These are phyloP conservation scores for Marisa cornuarietis DNA, from an alignment of 1,140 invertebrate species.

Conservation along the genomic window DNA sequence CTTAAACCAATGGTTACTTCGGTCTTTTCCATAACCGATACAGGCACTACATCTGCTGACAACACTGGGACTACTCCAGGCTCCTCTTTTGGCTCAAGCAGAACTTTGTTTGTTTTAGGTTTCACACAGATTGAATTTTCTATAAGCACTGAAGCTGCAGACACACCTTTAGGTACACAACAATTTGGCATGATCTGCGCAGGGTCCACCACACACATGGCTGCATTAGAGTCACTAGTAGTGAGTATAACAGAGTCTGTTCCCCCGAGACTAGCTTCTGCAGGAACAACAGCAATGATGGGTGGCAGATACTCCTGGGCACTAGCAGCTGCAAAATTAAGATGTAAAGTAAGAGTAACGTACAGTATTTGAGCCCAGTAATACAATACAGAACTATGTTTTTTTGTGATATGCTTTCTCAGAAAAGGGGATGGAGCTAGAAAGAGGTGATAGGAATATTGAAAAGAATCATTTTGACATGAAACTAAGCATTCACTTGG, in stretches of 20 bases:
- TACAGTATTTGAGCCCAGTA: neutral
- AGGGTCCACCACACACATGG: slow-evolving; percentile 1
- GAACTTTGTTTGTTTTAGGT: neutral
- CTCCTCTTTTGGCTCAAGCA: slow-evolving; percentile 17
- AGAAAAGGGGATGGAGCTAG: no score
- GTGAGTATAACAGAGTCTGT: neutral
- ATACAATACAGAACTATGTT: neutral
- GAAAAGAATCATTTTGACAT: no score
- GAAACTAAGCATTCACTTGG: no score
- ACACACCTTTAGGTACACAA: slow-evolving; percentile 5
- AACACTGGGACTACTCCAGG: neutral
- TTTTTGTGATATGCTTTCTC: neutral
- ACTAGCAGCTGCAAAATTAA: neutral
- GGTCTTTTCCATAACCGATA: neutral
- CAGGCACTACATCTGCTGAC: neutral
- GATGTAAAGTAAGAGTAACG: no score
- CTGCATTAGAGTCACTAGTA: neutral
- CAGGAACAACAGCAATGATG: neutral
- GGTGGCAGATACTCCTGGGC: slow-evolving; percentile 1
- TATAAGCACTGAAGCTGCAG: neutral
- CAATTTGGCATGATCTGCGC: neutral
- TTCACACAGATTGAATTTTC: neutral
- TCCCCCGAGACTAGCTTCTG: neutral
- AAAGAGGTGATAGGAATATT: no score
- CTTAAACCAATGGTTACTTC: neutral